Percentiles rank a stretch among this genome's conserved stretches.
phyloP scores from a whole-genome alignment of 2,888 invertebrate genomes.

The Liposcelis brunnea region DNA sequence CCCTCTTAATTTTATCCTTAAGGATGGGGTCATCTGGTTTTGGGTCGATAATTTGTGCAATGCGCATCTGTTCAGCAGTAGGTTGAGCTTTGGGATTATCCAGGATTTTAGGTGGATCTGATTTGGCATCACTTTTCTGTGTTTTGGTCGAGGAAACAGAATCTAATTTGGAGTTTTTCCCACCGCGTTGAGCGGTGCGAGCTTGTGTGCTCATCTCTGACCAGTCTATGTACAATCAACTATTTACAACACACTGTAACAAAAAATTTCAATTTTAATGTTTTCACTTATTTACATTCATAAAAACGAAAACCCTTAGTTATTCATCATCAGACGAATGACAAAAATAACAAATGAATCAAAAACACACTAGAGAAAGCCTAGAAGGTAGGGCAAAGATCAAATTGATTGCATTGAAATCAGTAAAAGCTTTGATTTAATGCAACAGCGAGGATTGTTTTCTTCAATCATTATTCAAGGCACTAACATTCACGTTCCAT shows the following conservation, averaged over 20 bases:
- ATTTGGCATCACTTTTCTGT: constrained; percentile 35
- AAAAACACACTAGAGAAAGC: no score
- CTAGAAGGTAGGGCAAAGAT: no score
- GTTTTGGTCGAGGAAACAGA: constrained; percentile 20
- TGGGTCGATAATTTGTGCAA: constrained; percentile 65
- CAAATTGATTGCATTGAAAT: no score
- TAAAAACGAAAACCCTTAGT: no score
- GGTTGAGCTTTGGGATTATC: constrained; percentile 43
- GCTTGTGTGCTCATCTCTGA: constrained; percentile 54
- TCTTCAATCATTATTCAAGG: no score
- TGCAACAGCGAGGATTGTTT: no score
- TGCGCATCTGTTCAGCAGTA: constrained; percentile 68
- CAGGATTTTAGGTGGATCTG: constrained; percentile 41
- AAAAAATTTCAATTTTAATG: constrained; percentile 19
- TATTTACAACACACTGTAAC: constrained; percentile 58
- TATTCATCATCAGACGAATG: no score
- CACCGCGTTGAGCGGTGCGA: constrained; percentile 49
- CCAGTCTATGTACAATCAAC: constrained; percentile 25
- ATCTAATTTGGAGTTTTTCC: constrained; percentile 24
- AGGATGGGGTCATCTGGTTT: constrained; percentile 39
- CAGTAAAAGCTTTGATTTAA: no score
- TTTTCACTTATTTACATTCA: no score
- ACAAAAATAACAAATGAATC: no score
- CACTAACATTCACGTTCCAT: no score
- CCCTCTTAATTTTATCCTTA: constrained; percentile 52